A percentile compares a stretch with the other conserved stretches of the same genome.
phyloP scores from a whole-genome alignment of 2,797 vertebrate genomes.

The Hybognathus amarus region DNA sequence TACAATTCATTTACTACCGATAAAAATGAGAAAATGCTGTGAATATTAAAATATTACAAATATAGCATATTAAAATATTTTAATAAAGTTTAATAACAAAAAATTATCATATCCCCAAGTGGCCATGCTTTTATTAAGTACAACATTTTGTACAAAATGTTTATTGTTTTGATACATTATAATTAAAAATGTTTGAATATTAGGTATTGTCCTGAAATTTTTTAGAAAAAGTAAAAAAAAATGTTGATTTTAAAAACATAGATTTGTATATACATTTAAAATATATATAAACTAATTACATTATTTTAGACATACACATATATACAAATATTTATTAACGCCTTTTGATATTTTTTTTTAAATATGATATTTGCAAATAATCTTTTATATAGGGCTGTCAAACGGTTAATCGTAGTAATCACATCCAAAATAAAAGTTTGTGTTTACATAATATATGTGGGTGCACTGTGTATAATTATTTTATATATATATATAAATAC shows the following conservation, averaged over 20 bases:
- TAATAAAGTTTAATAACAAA: not conserved
- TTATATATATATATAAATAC: too few species aligned
- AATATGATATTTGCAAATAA: too few species aligned
- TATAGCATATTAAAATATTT: not conserved
- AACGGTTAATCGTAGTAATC: too few species aligned
- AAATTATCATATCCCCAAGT: not conserved
- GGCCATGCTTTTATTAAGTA: not conserved
- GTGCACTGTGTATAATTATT: too few species aligned
- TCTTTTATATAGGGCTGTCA: too few species aligned
- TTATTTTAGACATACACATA: not conserved
- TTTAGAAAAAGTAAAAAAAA: not conserved
- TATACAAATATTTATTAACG: not conserved
- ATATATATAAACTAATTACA: too few species aligned
- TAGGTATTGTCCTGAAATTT: not conserved
- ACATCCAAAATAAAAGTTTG: too few species aligned
- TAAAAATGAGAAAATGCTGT: not conserved
- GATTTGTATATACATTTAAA: not conserved
- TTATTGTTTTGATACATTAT: not conserved
- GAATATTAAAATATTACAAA: not conserved
- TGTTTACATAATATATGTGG: too few species aligned
- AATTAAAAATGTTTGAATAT: not conserved
- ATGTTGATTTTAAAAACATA: too few species aligned
- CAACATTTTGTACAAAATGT: not conserved
- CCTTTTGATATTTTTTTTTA: too few species aligned
- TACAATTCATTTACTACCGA: not conserved